Base-by-base conservation (phyloP, 2,797 vertebrate genomes). In the Otolemur crassicaudatus region DNA sequence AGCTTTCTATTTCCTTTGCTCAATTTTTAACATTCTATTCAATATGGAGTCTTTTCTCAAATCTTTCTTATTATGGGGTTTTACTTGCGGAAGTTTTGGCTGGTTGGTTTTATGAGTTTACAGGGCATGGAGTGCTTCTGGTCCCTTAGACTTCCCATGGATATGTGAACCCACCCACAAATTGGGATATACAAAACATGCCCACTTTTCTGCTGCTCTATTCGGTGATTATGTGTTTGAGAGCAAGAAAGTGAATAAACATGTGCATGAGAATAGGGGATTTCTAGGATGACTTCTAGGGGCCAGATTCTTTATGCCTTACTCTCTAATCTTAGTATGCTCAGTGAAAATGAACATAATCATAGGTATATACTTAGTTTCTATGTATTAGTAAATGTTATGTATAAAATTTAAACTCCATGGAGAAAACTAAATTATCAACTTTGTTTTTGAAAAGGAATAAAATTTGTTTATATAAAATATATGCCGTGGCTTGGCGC, bases 71-170 rank as follows among this genome's bases (percentile, higher is more conserved):
- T 19, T 77, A n/a, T n/a, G 19, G 65, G 29, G 3, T 76, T 92
- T 90, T 94, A 40, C 90, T 84, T 94, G 34, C 77, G 19, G 25
- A 89, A 79, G 14, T 65, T 94, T 95, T 90, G 23, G 29, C 63
- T 90, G 23, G 37, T 81, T 92, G 70, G 46, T 70, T 96, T 80
- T 94, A 37, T 85, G 73, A 80, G 29, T 92, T 96, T 53, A 83
- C 25, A 92, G 70, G 61, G 22, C 27, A 65, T 11, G 75, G 70
- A 95, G 27, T 89, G 16, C 37, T 91, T 92, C 22, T 61, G 40
- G 20, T 11, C 19, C 27, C 89, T 84, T n/a, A 65, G 77, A 91
- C 22, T 83, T 94, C 19, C 11, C 49, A 61, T 34, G 25, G n/a
- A 40, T 88, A 5, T 46, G 79, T 77, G 49, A 75, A 43, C 25